Conservation (phyloP, 2,797 vertebrate species). For the Falco naumanni region DNA sequence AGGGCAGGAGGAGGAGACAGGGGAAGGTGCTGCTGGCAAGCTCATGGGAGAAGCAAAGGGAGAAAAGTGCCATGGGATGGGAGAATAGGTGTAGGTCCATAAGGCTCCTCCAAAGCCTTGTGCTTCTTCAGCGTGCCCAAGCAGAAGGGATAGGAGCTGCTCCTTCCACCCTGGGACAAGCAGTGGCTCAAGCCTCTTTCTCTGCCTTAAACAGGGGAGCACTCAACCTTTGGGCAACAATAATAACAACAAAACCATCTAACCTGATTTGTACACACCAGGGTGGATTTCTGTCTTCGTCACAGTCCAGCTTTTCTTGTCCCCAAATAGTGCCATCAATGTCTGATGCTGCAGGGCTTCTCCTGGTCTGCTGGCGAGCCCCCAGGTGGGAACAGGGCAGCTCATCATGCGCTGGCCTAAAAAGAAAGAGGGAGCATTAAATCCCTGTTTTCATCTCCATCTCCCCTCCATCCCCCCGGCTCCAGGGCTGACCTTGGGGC, state of each 20-base stretch:
- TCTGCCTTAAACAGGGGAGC: background rate
- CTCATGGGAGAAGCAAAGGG: background rate
- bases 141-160: background rate
- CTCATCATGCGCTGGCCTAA: background rate
- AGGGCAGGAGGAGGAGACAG: background rate
- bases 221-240: background rate
- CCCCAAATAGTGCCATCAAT: background rate
- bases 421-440: background rate
- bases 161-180: background rate
- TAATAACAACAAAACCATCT: background rate
- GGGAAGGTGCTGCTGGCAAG: background rate
- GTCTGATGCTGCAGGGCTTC: background rate
- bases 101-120: background rate
- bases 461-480: background rate
- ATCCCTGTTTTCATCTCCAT: background rate
- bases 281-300: background rate
- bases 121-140: background rate
- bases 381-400: background rate
- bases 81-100: background rate
- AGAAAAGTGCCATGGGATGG: background rate
- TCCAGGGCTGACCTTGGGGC: background rate
- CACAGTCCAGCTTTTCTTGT: background rate
- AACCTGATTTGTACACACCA: background rate
- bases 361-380: background rate
- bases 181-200: background rate